Evolutionary conservation across 2,797 vertebrate species (phyloP), one percentile per base, ranked within the genome.

Genomic region (Chelon labrosus): DNA sequence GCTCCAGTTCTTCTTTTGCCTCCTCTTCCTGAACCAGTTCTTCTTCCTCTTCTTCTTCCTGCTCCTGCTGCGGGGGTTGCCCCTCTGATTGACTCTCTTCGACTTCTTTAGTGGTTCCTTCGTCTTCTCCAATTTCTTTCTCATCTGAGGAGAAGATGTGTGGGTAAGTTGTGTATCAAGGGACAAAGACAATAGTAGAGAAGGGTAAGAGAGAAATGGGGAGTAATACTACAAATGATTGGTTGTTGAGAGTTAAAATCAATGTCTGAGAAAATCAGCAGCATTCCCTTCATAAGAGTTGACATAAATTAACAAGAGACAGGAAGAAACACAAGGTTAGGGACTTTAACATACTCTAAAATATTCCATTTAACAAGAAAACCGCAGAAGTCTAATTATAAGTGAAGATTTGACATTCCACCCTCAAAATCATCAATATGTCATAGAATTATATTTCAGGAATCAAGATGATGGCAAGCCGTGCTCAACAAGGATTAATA

Each of bases 71-170:
- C 46, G 12, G 5, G 10, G 13, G 35, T 70, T 64, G 54, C 69
- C 79, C 83, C 58, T 85, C 79, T 4, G 54, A 55, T 14, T 68
- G 78, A 49, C 20, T 38, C 66, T 83, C 84, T 53, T 82, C 78
- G n/a, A 7, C 68, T 10, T 73, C 83, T 17, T 75, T 31, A 22
- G 58, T 13, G 22, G 19, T 19, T 55, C 17, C 58, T 19, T 79
- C 71, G 0, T 82, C 85, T 37, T 91, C 83, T 11, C 16, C 77
- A 1, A 55, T 4, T 38, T 91, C 86, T 35, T 49, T 85, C 55
- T 90, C 90, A 67, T 92, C 92, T 92, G 76, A 69, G 31, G 57
- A 65, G n/a, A 65, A 58, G 17, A 72, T 0, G 16, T 1, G 17
- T 0, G 6, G 47, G 50, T 57, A 2, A 74, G 64, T 52, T 2